These are phyloP conservation scores for Cydia fagiglandana DNA, from an alignment of 1,140 invertebrate species.

Conservation along the genomic window DNA sequence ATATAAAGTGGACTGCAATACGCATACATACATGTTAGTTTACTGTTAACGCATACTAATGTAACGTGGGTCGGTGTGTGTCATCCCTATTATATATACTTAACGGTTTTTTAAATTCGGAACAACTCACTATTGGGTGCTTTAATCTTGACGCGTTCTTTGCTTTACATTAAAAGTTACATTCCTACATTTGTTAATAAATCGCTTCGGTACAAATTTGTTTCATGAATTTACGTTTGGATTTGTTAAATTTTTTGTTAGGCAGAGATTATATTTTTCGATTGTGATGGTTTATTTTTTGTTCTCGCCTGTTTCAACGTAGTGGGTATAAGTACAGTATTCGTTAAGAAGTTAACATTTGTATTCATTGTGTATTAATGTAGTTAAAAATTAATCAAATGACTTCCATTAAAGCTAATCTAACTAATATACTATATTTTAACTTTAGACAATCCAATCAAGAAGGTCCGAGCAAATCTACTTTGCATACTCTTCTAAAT, in stretches of 20 bases:
- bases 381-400: conserved; percentile 29
- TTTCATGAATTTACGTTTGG: conserved; percentile 44
- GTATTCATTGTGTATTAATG: conserved; percentile 39
- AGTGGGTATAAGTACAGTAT: conserved; percentile 55
- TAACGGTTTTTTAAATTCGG: conserved; percentile 42
- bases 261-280: conserved; percentile 75
- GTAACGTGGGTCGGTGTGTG: conserved; percentile 67
- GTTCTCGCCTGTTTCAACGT: conserved; percentile 61
- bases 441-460: not conserved
- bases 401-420: conserved; percentile 33
- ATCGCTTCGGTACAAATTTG: conserved; percentile 42
- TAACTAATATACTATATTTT: not conserved
- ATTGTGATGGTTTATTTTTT: conserved; percentile 69
- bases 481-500: not conserved
- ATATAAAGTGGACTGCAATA: conserved; percentile 61
- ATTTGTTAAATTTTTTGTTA: conserved; percentile 69
- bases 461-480: not conserved
- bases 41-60: conserved; percentile 65
- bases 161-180: conserved; percentile 52
- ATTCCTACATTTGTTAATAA: conserved; percentile 58
- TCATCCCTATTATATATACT: conserved; percentile 59
- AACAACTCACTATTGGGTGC: conserved; percentile 58
- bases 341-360: conserved; percentile 43
- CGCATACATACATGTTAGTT: conserved; percentile 68
- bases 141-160: conserved; percentile 50